A percentile compares a stretch with the other conserved stretches of the same genome.
Conservation (phyloP, 2,113 vertebrate genomes). For the Pan troglodytes region NHGRI_mPanTro3-v2.1_pri NC_072409.2:92441501-92442000, state of each 20-base stretch:
- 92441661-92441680: not conserved
- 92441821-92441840: conserved; percentile 29
- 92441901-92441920: conserved; percentile 5
- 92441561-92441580: not conserved
- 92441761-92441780: conserved; percentile 43
- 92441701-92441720: conserved; percentile 49
- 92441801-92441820: conserved; percentile 76
- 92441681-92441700: not conserved
- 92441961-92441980: not conserved
- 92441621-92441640: not conserved
- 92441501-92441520: not conserved
- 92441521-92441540: not conserved
- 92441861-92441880: conserved; percentile 42
- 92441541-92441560: not conserved
- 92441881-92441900: not conserved
- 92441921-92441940: conserved; percentile 1
- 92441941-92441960: not conserved
- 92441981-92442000: not conserved
- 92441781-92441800: conserved; percentile 73
- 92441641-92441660: not conserved
- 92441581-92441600: not conserved
- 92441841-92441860: not conserved
- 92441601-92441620: not conserved
- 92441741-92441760: conserved; percentile 51
- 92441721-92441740: conserved; percentile 34